These are phyloP conservation scores for Campylomormyrus tamandua DNA, from an alignment of 2,113 vertebrate genomes.

Conservation along the genomic window DNA sequence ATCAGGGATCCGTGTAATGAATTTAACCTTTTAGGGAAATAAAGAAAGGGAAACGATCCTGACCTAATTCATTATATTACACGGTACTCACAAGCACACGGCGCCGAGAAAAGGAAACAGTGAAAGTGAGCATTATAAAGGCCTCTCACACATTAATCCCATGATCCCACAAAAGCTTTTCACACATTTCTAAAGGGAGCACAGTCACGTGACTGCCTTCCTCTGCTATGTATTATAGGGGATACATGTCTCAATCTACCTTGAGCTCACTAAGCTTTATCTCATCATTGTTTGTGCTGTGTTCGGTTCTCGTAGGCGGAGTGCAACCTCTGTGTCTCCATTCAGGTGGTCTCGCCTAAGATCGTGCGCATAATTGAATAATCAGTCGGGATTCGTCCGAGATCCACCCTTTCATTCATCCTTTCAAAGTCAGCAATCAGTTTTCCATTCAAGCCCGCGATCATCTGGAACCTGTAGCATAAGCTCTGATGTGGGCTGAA, in stretches of 20 bases:
- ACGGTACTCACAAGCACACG: background rate
- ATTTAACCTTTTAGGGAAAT: background rate
- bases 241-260: background rate
- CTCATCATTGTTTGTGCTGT: background rate
- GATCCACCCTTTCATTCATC: background rate
- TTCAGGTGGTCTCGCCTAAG: background rate
- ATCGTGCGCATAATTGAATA: background rate
- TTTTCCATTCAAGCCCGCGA: background rate
- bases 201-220: background rate
- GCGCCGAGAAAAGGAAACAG: background rate
- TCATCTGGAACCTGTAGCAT: background rate
- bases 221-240: background rate
- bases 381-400: background rate
- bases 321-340: background rate
- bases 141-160: constrained; percentile 13
- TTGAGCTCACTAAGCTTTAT: background rate
- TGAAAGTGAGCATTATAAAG: constrained; percentile 7
- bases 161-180: constrained; percentile 5
- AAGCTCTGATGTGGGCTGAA: background rate
- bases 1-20: background rate
- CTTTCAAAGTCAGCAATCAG: background rate
- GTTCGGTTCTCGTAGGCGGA: background rate
- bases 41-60: background rate
- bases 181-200: background rate
- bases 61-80: background rate